Percentiles rank a stretch among this genome's conserved stretches.
These are phyloP conservation scores for Malacosoma neustria DNA, from an alignment of 2,888 invertebrate species.

Conservation along the genomic window DNA sequence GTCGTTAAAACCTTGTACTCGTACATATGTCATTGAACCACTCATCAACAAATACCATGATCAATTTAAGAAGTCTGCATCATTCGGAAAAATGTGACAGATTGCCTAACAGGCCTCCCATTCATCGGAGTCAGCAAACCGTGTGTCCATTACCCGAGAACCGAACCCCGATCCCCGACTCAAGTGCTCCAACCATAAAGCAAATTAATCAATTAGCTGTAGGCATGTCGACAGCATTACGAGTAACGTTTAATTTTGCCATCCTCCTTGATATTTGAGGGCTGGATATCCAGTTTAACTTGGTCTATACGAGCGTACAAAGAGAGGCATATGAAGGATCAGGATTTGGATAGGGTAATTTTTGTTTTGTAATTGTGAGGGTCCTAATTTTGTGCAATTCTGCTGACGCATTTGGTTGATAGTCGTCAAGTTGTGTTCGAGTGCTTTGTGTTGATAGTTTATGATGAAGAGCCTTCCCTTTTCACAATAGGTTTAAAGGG, in stretches of 20 bases:
- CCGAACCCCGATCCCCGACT: conserved; percentile 45
- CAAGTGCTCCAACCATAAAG: conserved; percentile 69
- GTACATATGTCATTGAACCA: too few relatives aligned
- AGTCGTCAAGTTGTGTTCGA: conserved; percentile 44
- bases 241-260: conserved; percentile 68
- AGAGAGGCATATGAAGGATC: conserved; percentile 20
- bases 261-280: conserved; percentile 26
- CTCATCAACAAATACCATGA: not conserved
- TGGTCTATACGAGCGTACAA: conserved; percentile 16
- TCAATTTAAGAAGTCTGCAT: not conserved
- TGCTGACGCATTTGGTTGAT: conserved; percentile 68
- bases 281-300: conserved; percentile 23
- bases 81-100: conserved; percentile 54
- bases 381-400: conserved; percentile 51
- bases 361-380: conserved; percentile 48
- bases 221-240: conserved; percentile 73
- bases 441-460: conserved; percentile 57
- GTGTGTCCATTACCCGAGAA: conserved; percentile 57
- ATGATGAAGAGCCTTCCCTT: conserved; percentile 42
- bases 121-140: conserved; percentile 52
- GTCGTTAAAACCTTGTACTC: too few relatives aligned
- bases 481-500: conserved; percentile 7
- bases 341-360: conserved; percentile 28
- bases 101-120: conserved; percentile 61
- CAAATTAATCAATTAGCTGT: conserved; percentile 74